phyloP scores from a whole-genome alignment of 2,888 invertebrate species.

The Amiota minor region DNA sequence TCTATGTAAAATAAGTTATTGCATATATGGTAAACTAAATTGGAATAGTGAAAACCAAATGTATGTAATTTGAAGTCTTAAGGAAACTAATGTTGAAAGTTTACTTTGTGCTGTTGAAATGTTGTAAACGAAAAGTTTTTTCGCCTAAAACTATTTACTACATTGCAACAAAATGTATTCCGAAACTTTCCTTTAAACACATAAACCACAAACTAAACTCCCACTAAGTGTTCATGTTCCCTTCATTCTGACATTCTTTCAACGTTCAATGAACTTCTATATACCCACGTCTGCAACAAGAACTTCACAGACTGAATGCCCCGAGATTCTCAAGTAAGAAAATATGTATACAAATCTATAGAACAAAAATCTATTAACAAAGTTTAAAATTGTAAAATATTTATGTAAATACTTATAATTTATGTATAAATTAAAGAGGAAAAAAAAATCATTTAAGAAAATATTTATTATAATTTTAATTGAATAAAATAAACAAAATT shows the following conservation, averaged over 20 bases:
- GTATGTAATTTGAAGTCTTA: slow-evolving; percentile 21
- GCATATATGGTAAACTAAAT: neutral
- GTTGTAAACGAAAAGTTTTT: neutral
- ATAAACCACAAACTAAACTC: slow-evolving; percentile 3
- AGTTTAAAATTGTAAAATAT: slow-evolving; percentile 55
- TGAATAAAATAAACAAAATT: slow-evolving; percentile 28
- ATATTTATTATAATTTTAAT: slow-evolving; percentile 25
- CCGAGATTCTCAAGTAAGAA: neutral
- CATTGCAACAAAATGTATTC: neutral
- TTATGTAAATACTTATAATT: slow-evolving; percentile 62
- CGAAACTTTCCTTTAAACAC: neutral
- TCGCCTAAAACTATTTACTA: neutral
- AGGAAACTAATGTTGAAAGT: slow-evolving; percentile 6
- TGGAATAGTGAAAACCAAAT: neutral
- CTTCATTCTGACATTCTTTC: neutral
- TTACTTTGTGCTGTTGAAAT: neutral
- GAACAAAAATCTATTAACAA: slow-evolving; percentile 32
- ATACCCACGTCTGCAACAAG: neutral
- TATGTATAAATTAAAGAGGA: slow-evolving; percentile 47
- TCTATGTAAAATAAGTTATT: slow-evolving; percentile 14
- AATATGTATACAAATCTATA: slow-evolving; percentile 50
- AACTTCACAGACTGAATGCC: slow-evolving; percentile 8
- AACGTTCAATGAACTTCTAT: slow-evolving; percentile 6
- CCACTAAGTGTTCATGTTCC: too few relatives aligned
- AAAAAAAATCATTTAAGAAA: slow-evolving; percentile 38